Evolutionary conservation across 2,113 vertebrate species (phyloP).

Genomic region (Barbus barbus): DNA sequence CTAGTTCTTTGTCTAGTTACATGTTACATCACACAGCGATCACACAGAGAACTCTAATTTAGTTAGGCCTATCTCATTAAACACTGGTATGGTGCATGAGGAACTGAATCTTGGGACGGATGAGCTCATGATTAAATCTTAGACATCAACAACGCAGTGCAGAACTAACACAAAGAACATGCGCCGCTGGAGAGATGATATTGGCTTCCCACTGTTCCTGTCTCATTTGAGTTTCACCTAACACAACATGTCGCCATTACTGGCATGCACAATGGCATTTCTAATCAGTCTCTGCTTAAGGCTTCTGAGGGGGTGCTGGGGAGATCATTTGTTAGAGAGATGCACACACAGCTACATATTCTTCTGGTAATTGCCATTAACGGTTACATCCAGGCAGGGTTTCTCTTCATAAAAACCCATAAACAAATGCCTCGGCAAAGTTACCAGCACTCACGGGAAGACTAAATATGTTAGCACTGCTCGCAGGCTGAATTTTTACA

Average conservation of each 20-base stretch:
- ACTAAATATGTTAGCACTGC: neutral
- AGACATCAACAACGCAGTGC: conserved; percentile 35
- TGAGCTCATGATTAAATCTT: conserved; percentile 45
- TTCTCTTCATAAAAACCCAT: conserved; percentile 32
- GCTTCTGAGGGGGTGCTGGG: conserved; percentile 21
- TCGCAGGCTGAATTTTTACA: neutral
- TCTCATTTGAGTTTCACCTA: conserved; percentile 45
- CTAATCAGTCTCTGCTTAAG: conserved; percentile 50
- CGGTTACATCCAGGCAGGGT: conserved; percentile 24
- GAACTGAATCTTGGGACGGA: conserved; percentile 18
- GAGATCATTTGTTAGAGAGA: conserved; percentile 38
- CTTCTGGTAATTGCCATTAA: conserved; percentile 52
- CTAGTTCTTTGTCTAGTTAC: conserved; percentile 3
- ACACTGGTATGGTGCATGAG: neutral
- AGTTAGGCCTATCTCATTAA: conserved; percentile 35
- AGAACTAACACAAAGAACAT: conserved; percentile 29
- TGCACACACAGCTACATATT: conserved; percentile 9
- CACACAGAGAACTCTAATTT: conserved; percentile 43
- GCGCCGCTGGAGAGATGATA: conserved; percentile 38
- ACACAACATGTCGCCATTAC: conserved; percentile 27
- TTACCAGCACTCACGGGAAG: conserved; percentile 1
- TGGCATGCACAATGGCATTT: conserved; percentile 14
- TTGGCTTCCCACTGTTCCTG: conserved; percentile 38
- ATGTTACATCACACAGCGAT: neutral
- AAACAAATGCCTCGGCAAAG: conserved; percentile 31